phyloP scores from a whole-genome alignment of 2,888 invertebrate genomes.

The Caenorhabditis doughertyi region DNA sequence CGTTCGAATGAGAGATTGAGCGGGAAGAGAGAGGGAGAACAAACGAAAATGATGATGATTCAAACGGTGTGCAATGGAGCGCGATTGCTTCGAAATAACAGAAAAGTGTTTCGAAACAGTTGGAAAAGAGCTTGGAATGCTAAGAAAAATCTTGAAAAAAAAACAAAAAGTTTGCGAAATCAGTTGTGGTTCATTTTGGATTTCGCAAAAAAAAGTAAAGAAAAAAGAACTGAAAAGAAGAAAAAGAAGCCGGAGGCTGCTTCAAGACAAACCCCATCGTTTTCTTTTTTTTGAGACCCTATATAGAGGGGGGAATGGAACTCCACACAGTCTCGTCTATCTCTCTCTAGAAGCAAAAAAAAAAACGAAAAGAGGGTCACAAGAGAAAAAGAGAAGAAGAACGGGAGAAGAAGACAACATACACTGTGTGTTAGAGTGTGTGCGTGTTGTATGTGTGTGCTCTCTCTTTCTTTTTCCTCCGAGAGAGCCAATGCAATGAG shows the following conservation, averaged over 20 bases:
- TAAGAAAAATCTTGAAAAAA: too few relatives aligned
- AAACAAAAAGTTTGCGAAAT: not conserved
- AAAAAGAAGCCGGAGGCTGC: too few relatives aligned
- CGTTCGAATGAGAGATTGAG: not conserved
- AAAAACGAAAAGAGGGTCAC: not conserved
- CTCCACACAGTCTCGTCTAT: not conserved
- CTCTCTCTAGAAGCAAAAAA: too few relatives aligned
- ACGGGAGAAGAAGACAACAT: conserved; percentile 6
- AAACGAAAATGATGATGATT: conserved; percentile 20
- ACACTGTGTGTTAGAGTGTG: conserved; percentile 5
- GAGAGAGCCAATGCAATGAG: conserved; percentile 1
- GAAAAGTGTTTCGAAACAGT: not conserved
- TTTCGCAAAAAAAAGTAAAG: not conserved
- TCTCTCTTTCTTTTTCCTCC: conserved; percentile 8
- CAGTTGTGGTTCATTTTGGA: not conserved
- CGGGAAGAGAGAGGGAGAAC: not conserved
- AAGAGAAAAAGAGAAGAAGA: not conserved
- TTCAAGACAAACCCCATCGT: conserved; percentile 23
- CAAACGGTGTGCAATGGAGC: not conserved
- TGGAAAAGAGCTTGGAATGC: too few relatives aligned
- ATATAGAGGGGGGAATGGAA: conserved; percentile 11
- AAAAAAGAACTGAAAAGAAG: not conserved
- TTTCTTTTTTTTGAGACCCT: conserved; percentile 27
- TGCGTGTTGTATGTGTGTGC: conserved; percentile 19
- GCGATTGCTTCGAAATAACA: not conserved